Conservation (phyloP, 2,113 vertebrate species). For the Colius striatus region DNA sequence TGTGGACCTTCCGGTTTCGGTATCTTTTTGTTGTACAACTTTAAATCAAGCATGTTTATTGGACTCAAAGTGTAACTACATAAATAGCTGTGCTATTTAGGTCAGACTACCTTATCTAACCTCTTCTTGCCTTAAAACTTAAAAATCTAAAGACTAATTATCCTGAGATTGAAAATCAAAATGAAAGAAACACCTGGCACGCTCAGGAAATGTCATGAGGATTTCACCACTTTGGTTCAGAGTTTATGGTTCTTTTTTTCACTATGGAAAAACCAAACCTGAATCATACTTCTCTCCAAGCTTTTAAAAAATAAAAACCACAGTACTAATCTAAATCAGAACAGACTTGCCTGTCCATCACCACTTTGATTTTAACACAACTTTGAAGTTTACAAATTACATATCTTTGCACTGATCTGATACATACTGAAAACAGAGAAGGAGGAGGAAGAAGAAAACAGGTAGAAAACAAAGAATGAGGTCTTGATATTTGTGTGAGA, state of each 20-base stretch:
- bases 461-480: not conserved
- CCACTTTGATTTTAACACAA: not conserved
- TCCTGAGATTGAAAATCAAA: not conserved
- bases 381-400: not conserved
- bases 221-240: not conserved
- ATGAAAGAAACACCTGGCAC: not conserved
- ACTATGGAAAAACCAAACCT: not conserved
- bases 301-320: not conserved
- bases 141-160: not conserved
- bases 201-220: not conserved
- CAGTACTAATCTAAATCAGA: not conserved
- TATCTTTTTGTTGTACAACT: not conserved
- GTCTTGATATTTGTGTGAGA: not conserved
- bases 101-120: not conserved
- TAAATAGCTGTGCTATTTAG: not conserved
- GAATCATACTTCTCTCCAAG: not conserved
- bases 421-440: not conserved
- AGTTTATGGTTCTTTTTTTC: not conserved
- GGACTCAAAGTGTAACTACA: not conserved
- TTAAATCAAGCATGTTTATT: not conserved
- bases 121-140: not conserved
- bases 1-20: fast-evolving
- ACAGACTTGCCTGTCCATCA: not conserved
- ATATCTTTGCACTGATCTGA: not conserved
- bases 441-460: not conserved